phyloP scores from a whole-genome alignment of 1,140 invertebrate species.

The Pseudobourletiella spinata region DNA sequence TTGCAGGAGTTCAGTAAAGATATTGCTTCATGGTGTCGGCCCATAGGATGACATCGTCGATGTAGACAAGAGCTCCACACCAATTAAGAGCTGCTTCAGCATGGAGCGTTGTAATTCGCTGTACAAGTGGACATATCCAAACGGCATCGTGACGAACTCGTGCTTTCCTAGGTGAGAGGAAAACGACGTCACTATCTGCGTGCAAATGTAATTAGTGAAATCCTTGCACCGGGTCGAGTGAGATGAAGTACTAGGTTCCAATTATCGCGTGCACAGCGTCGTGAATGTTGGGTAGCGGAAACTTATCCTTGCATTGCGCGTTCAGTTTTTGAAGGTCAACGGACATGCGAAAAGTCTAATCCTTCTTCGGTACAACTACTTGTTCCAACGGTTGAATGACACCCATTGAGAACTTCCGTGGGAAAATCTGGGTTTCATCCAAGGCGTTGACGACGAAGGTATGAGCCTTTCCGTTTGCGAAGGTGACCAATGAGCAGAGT shows the following conservation, averaged over 20 bases:
- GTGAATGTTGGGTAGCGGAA: background rate
- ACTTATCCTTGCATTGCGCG: background rate
- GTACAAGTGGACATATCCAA: background rate
- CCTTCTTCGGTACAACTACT: background rate
- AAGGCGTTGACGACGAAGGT: no score
- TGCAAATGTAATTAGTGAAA: background rate
- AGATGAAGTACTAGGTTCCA: background rate
- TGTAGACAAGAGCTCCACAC: slow-evolving; percentile 38
- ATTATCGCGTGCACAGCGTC: background rate
- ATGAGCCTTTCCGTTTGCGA: no score
- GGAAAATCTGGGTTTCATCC: no score
- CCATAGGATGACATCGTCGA: slow-evolving; percentile 49
- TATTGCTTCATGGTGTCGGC: no score
- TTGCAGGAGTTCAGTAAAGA: slow-evolving; percentile 36
- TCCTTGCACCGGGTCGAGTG: background rate
- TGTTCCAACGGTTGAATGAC: no score
- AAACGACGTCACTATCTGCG: background rate
- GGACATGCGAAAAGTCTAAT: background rate
- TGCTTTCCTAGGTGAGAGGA: background rate
- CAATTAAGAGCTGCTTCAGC: background rate
- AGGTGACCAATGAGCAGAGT: no score
- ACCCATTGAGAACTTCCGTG: no score
- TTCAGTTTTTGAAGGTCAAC: no score
- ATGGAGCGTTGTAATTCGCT: background rate
- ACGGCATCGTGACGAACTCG: background rate